Conservation (phyloP, 2,797 vertebrate genomes). For the Hipposideros larvatus region DNA sequence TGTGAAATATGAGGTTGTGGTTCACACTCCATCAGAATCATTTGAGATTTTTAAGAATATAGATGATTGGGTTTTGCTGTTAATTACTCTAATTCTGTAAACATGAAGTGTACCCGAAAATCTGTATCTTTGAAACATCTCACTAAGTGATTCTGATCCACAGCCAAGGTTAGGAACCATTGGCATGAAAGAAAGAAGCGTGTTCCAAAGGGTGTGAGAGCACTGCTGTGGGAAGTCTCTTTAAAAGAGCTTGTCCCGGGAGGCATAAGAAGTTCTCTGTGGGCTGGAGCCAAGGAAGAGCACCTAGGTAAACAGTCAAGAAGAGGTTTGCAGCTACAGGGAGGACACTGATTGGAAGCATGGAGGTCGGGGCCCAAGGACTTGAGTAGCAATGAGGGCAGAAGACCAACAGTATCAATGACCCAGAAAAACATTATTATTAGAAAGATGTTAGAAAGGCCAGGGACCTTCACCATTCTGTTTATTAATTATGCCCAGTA, state of each 20-base stretch:
- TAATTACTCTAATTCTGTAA: neutral
- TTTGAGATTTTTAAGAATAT: neutral
- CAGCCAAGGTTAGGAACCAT: neutral
- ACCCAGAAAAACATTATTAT: neutral
- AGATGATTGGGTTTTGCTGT: neutral
- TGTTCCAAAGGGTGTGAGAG: neutral
- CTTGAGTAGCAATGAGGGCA: neutral
- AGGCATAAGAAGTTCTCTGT: neutral
- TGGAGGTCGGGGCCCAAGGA: neutral
- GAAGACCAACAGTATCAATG: neutral
- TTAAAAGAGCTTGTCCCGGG: neutral
- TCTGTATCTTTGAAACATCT: neutral
- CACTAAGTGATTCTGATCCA: neutral
- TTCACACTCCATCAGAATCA: neutral
- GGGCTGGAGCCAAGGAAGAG: neutral
- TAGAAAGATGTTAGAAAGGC: neutral
- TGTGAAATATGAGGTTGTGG: neutral
- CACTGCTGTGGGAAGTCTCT: neutral
- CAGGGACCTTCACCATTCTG: neutral
- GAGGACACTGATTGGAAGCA: neutral
- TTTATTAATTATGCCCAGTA: neutral
- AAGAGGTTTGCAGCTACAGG: neutral
- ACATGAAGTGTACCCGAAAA: neutral
- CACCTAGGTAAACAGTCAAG: neutral
- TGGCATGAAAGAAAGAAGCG: neutral